Conservation (phyloP, 2,888 invertebrate genomes). For the Beris chalybata region DNA sequence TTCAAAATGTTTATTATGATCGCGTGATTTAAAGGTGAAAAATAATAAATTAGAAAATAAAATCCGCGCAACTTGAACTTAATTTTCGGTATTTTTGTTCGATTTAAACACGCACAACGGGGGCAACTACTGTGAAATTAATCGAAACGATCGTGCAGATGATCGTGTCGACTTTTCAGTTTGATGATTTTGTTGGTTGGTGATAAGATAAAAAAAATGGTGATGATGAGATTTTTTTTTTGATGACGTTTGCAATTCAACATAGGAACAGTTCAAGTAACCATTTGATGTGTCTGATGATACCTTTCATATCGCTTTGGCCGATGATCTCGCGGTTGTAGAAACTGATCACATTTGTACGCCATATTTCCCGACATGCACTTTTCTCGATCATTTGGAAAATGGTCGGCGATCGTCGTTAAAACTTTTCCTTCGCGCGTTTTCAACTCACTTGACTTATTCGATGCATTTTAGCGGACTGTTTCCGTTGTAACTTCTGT, state of each 20-base stretch:
- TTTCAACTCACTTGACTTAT: background rate
- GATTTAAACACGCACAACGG: background rate
- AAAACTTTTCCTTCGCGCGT: too few species aligned
- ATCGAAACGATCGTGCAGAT: background rate
- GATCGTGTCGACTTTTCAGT: conserved; percentile 5
- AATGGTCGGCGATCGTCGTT: too few species aligned
- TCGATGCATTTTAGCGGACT: background rate
- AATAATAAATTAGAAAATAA: background rate
- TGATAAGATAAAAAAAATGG: conserved; percentile 10
- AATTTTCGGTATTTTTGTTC: too few species aligned
- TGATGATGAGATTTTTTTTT: conserved; percentile 7
- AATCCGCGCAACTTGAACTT: too few species aligned
- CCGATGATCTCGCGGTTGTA: conserved; percentile 29
- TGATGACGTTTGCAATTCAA: conserved; percentile 2
- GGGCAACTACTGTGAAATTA: background rate
- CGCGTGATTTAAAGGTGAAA: background rate
- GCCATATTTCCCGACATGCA: conserved; percentile 32
- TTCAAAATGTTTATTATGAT: conserved; percentile 20
- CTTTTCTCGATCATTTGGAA: too few species aligned
- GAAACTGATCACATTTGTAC: conserved; percentile 34
- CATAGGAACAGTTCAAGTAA: conserved; percentile 31
- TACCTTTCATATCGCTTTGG: conserved; percentile 15
- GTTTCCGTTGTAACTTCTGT: conserved; percentile 16
- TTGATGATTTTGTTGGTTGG: conserved; percentile 12
- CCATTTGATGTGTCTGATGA: conserved; percentile 33